phyloP scores from a whole-genome alignment of 2,797 vertebrate genomes.

The Sparus aurata region DNA sequence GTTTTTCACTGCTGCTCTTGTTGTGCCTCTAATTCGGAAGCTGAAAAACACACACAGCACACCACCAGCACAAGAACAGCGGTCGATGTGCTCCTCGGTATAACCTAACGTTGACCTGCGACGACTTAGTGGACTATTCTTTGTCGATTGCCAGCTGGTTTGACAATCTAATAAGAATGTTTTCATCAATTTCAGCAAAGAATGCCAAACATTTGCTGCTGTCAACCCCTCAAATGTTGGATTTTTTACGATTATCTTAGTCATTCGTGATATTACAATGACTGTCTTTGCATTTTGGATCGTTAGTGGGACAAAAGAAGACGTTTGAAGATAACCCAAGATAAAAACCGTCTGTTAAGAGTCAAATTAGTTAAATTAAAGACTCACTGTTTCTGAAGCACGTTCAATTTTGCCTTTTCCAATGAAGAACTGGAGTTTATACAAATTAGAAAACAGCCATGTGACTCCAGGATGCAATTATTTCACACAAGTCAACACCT shows the following conservation, averaged over 20 bases:
- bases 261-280: not conserved
- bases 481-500: too few species aligned
- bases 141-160: not conserved
- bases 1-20: constrained; percentile 12
- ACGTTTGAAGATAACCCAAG: too few species aligned
- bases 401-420: too few species aligned
- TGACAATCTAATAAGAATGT: not conserved
- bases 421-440: not conserved
- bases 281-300: not conserved
- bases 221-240: not conserved
- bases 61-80: too few species aligned
- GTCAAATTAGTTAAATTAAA: not conserved
- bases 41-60: not conserved
- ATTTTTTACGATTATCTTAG: not conserved
- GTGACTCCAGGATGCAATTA: too few species aligned
- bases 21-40: constrained; percentile 20
- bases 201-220: not conserved
- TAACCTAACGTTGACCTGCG: not conserved
- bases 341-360: too few species aligned
- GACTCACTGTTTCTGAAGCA: not conserved
- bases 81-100: not conserved
- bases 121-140: not conserved
- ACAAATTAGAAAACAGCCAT: too few species aligned
- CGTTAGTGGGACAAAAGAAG: not conserved
- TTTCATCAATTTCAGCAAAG: not conserved